Conservation (phyloP, 2,797 vertebrate genomes). For the Alauda arvensis region DNA sequence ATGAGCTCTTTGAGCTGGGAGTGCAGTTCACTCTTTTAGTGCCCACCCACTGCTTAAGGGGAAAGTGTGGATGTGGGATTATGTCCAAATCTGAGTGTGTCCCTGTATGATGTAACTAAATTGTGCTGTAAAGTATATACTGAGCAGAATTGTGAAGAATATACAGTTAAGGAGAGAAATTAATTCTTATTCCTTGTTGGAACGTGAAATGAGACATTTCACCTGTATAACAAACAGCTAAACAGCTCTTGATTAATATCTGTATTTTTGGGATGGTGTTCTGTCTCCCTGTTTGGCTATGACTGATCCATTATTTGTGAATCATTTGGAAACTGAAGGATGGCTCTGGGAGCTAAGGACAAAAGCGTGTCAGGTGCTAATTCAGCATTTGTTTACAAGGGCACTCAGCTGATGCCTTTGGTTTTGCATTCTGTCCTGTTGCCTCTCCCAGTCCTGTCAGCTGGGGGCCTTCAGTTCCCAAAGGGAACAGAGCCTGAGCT, state of each 20-base stretch:
- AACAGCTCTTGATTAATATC: not conserved
- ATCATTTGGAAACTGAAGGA: not conserved
- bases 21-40: not conserved
- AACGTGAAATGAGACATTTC: not conserved
- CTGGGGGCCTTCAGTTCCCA: accelerated
- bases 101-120: not conserved
- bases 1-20: not conserved
- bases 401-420: not conserved
- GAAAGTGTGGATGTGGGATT: not conserved
- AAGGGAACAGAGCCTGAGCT: not conserved
- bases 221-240: not conserved
- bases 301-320: not conserved
- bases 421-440: not conserved
- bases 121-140: not conserved
- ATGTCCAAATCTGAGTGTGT: not conserved
- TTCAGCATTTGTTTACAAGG: not conserved
- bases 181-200: not conserved
- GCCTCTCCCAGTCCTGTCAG: not conserved
- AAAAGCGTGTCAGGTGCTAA: not conserved
- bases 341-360: not conserved
- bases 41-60: not conserved
- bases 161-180: not conserved
- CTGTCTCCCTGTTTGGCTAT: not conserved
- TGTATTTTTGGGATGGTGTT: not conserved
- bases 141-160: not conserved